A percentile compares a stretch with the other conserved stretches of the same genome.
Evolutionary conservation across 2,113 vertebrate genomes (phyloP).

Genomic region (Terrapene triunguis): DNA sequence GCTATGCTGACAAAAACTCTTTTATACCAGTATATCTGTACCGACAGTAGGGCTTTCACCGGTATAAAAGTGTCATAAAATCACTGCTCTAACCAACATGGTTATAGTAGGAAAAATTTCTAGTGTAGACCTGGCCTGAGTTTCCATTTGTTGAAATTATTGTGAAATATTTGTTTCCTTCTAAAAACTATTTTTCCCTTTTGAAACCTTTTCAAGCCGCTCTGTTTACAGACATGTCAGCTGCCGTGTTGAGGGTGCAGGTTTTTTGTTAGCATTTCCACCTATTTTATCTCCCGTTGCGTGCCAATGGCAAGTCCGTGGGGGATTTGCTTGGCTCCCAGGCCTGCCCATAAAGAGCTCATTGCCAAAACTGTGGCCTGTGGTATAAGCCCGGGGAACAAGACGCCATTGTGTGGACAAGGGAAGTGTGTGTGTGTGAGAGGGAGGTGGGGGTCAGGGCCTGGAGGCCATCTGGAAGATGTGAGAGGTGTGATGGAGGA

Average conservation of each 20-base stretch:
- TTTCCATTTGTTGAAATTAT: too few species aligned
- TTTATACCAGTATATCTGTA: too few species aligned
- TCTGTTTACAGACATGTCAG: accelerated
- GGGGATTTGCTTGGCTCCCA: neutral
- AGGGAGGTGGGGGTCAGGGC: neutral
- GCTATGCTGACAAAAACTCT: too few species aligned
- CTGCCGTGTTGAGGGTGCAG: neutral
- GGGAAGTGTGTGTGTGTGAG: neutral
- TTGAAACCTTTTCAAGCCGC: neutral
- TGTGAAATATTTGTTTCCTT: too few species aligned
- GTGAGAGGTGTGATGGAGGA: neutral
- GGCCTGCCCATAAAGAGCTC: accelerated
- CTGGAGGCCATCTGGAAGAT: neutral
- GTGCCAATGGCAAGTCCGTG: neutral
- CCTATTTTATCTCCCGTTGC: neutral
- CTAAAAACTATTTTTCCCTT: neutral
- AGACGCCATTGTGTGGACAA: neutral
- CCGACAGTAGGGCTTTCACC: too few species aligned
- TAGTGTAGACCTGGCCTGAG: too few species aligned
- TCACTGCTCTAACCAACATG: too few species aligned
- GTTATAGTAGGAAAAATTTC: too few species aligned
- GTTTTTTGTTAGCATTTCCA: neutral
- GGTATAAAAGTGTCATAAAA: too few species aligned
- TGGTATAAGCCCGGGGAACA: neutral
- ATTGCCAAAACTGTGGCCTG: accelerated